Evolutionary conservation across 2,113 vertebrate genomes (phyloP), one percentile per base, ranked within the genome.

Genomic region (Actinemys pallida): DNA sequence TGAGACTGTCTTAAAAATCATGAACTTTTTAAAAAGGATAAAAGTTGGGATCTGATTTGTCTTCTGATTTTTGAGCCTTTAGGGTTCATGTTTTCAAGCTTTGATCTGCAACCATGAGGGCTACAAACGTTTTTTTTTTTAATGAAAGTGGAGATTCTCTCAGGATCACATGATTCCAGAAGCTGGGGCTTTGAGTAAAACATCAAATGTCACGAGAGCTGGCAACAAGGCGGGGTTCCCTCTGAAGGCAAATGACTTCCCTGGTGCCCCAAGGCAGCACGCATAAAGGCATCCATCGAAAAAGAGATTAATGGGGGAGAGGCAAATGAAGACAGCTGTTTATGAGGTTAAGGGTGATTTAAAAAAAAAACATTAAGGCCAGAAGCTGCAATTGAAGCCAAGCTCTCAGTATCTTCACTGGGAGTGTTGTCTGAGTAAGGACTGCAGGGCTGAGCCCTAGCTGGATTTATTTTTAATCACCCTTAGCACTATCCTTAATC

Each of bases 211-310:
- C 65, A 72, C 4, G 9, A 72, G 17, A 72, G n/a, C 5, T 72
- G n/a, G n/a, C 12, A 16, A 5, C 29, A 83, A 94, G 22, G 27
- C 39, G 45, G 62, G 31, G 35, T 87, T 90, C 62, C 62, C 20
- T 54, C 79, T 62, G 86, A 88, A 91, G 65, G 82, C 65, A 94
- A 81, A 87, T 90, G 57, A 91, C 83, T 85, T 65, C 39, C 81
- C 31, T 90, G 45, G 79, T 95, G 90, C 95, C 83, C 89, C 47
- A 5, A 86, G 57, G 19, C 39, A 88, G 93, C 96, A 88, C 94
- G 95, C 90, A 69, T 87, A 52, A 86, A 2, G 65, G 13, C 45
- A 49, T 91, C n/a, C 53, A 93, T 47, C 83, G 54, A 83, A 95
- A 88, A 20, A 83, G 91, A 72, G 72, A 84, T 3, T 93, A 95